Base-by-base conservation (phyloP, 2,113 vertebrate species). In the Mesocricetus auratus region DNA sequence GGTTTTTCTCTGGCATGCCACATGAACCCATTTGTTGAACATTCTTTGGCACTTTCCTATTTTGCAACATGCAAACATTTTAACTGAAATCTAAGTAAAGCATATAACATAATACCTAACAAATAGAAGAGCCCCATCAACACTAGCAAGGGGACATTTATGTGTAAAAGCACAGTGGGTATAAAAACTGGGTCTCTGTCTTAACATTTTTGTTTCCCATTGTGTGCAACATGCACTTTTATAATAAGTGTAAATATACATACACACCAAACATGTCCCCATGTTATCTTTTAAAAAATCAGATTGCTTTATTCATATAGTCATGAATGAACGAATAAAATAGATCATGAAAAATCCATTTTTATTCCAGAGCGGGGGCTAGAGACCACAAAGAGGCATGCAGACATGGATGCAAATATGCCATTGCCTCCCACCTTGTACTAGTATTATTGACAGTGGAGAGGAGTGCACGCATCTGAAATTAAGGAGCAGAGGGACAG, bases 381-480 rank as follows among this genome's bases (percentile, higher is more conserved):
- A 56, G 50, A 69, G 29, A 24, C 36, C 19, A 68, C 58, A n/a
- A 53, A 6, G 69, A 94, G 90, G 47, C 66, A 89, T 1, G 9
- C 33, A 62, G 77, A 85, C 60, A 56, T 58, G 53, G 47, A 86
- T 29, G 60, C 53, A 94, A 89, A 42, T 24, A 78, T n/a, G 47
- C 62, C 42, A 29, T 16, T 19, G 3, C 66, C 77, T 33, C 39
- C 53, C 11, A 50, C 31, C 19, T 75, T 74, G 96, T 83, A 66
- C 58, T 93, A 89, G 92, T 83, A 94, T 16, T 94, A 75, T 78
- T 93, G 91, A 94, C 62, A 91, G 26, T 50, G 89, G 36, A 71
- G 36, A 53, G 36, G 22, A 75, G 31, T 68, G 79, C 2, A 1
- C 0, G 0, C 1, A 8, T 42, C 95, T 91, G 36, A 94, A 96